Evolutionary conservation across 1,140 invertebrate genomes (phyloP).

Genomic region (Achroia grisella): DNA sequence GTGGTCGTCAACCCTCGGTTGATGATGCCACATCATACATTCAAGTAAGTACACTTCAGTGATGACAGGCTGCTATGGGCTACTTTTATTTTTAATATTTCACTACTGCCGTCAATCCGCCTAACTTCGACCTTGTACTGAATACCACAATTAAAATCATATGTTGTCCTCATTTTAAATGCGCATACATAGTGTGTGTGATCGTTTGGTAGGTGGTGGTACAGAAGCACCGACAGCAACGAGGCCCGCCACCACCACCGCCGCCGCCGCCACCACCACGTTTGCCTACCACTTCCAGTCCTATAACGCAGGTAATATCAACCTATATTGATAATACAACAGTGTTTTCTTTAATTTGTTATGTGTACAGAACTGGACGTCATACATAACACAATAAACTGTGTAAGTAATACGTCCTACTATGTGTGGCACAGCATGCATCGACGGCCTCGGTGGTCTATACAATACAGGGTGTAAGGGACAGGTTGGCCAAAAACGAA

Average conservation of each 20-base stretch:
- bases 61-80: not conserved
- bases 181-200: not conserved
- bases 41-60: constrained; percentile 8
- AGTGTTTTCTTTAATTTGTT: not conserved
- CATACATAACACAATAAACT: too few species aligned
- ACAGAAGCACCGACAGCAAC: constrained; percentile 9
- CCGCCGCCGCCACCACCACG: not conserved
- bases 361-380: not conserved
- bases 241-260: constrained; percentile 11
- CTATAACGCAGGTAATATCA: not conserved
- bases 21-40: constrained; percentile 15
- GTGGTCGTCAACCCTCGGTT: not conserved
- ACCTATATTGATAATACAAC: not conserved
- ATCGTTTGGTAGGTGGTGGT: constrained; percentile 12
- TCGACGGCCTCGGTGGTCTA: too few species aligned
- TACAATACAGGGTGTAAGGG: too few species aligned
- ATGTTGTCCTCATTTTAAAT: too few species aligned
- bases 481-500: too few species aligned
- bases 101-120: not conserved
- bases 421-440: too few species aligned
- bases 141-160: not conserved
- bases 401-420: not conserved
- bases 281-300: not conserved
- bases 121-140: not conserved
- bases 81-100: not conserved